A percentile compares a stretch with the other conserved stretches of the same genome.
phyloP scores from a whole-genome alignment of 2,888 invertebrate genomes.

The Schizotus pectinicornis region DNA sequence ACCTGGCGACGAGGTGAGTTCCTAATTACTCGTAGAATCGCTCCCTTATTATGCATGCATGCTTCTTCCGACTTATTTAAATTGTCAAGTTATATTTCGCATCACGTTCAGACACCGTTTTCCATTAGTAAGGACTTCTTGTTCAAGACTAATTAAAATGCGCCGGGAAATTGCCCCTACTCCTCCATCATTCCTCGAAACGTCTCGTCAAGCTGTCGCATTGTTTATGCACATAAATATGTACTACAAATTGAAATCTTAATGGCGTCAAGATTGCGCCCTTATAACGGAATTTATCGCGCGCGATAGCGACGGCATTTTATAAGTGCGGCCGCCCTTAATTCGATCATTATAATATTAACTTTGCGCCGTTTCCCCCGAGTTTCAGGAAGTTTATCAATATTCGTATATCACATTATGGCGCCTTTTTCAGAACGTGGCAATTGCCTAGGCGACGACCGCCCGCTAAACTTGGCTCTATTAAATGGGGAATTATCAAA shows the following conservation, averaged over 20 bases:
- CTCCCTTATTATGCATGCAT: conserved; percentile 30
- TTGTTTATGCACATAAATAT: conserved; percentile 46
- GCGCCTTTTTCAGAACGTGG: conserved; percentile 14
- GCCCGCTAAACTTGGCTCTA: conserved; percentile 20
- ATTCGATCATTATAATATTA: conserved; percentile 34
- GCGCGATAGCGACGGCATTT: conserved; percentile 27
- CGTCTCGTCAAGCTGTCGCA: conserved; percentile 40
- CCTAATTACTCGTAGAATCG: conserved; percentile 36
- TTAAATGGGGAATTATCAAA: conserved; percentile 21
- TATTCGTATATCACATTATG: conserved; percentile 33
- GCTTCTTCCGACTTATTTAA: conserved; percentile 33
- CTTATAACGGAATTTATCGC: conserved; percentile 34
- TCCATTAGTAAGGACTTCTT: conserved; percentile 36
- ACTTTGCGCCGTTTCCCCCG: conserved; percentile 26
- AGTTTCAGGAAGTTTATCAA: conserved; percentile 34
- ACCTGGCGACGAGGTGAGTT: conserved; percentile 79
- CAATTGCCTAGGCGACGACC: conserved; percentile 18
- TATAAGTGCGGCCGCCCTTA: conserved; percentile 26
- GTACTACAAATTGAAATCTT: conserved; percentile 37
- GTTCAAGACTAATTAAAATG: conserved; percentile 39
- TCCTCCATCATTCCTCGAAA: conserved; percentile 16
- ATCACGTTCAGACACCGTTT: conserved; percentile 41
- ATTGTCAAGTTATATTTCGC: conserved; percentile 41
- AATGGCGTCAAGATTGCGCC: conserved; percentile 35
- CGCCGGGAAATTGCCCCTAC: conserved; percentile 31